These are phyloP conservation scores for Nymphalis c-album DNA, from an alignment of 2,888 invertebrate genomes.

Conservation along the genomic window DNA sequence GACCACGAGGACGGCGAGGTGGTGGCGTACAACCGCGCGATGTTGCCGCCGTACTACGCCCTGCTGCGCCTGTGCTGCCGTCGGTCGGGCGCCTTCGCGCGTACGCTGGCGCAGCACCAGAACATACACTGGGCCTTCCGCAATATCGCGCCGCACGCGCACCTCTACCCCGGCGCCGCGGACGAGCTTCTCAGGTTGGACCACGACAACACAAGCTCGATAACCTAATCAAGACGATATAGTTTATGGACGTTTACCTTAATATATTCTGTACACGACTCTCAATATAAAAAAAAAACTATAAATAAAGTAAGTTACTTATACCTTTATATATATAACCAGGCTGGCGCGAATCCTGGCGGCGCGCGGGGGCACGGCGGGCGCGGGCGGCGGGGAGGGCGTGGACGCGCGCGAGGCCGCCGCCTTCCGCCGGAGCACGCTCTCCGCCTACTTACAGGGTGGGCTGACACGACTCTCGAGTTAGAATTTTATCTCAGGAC, in stretches of 20 bases:
- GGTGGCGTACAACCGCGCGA: slow-evolving; percentile 94
- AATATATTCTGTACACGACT: too few relatives aligned
- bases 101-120: slow-evolving; percentile 94
- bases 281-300: too few relatives aligned
- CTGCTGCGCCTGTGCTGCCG: slow-evolving; percentile 94
- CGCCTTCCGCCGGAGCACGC: slow-evolving; percentile 90
- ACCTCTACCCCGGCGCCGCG: slow-evolving; percentile 94
- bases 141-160: slow-evolving; percentile 97
- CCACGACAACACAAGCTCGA: too few relatives aligned
- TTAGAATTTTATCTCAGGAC: background rate
- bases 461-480: slow-evolving; percentile 14
- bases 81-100: slow-evolving; percentile 91
- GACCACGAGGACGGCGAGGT: slow-evolving; percentile 98
- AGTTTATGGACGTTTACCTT: too few relatives aligned
- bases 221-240: background rate
- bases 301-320: too few relatives aligned
- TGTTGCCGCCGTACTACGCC: slow-evolving; percentile 96
- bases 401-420: slow-evolving; percentile 87
- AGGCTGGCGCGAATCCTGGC: slow-evolving; percentile 92
- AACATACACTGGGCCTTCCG: slow-evolving; percentile 98
- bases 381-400: slow-evolving; percentile 84
- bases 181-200: slow-evolving; percentile 91
- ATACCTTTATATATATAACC: background rate
- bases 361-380: slow-evolving; percentile 82
- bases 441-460: slow-evolving; percentile 93